Evolutionary conservation across 1,140 invertebrate species (phyloP), one percentile per base, ranked within the genome.

Genomic region (Aphis gossypii): DNA sequence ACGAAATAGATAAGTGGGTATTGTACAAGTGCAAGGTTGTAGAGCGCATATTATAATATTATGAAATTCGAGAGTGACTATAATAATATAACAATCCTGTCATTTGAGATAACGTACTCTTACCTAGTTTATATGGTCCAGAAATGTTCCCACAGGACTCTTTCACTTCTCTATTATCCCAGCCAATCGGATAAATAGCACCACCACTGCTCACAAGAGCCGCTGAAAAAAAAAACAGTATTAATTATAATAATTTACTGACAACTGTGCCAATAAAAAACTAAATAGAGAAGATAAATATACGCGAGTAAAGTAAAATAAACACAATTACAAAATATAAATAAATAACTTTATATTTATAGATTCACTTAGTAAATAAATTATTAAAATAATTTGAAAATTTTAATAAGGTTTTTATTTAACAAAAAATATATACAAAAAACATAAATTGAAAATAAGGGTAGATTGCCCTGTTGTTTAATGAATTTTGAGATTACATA

Each of bases 111-210:
- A 48, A 87, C 38, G 60, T 76, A 5, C 46, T 30, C 96, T 96
- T 95, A 97, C 97, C 97, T 94, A 97, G 95, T 95, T 96, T 95
- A 95, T 97, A 97, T 76, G 96, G 95, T 94, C 96, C 96, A 84
- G 97, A 96, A 51, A 95, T 94, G 94, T 96, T 96, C 25, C 96
- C 96, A 94, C 97, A 97, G 23, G 96, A 97, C 94, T 97, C 96
- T 94, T 96, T 95, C 30, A 97, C 96, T 95, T 97, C 97, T 76
- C 95, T 95, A 94, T 96, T 97, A 94, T 97, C 96, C 97, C 96
- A 97, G 92, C 97, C 97, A 93, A 97, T 95, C 3, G 97, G 97
- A 95, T 97, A 97, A 94, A 97, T 95, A 87, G 96, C 96, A 68
- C 96, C 95, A 20, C 97, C 97, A 44, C 96, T 96, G 90, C 96